phyloP scores from a whole-genome alignment of 2,888 invertebrate species.

The Eilema caniola region DNA sequence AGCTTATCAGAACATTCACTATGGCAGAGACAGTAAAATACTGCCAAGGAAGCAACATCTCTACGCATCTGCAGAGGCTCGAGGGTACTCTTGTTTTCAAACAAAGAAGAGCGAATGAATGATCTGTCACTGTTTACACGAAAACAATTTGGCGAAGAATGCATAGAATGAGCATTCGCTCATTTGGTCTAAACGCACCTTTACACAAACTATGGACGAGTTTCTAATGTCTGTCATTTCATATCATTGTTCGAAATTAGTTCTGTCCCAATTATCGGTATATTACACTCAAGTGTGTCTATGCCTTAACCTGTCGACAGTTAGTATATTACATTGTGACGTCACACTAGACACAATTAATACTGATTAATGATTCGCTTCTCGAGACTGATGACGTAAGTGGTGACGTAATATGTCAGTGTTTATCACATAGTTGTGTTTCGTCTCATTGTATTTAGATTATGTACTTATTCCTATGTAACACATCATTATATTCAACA shows the following conservation, averaged over 20 bases:
- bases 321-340: conserved; percentile 24
- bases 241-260: conserved; percentile 3
- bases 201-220: background rate
- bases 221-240: background rate
- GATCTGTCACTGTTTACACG: no score
- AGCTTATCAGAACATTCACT: no score
- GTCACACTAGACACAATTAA: conserved; percentile 36
- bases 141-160: no score
- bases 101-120: no score
- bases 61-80: no score
- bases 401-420: conserved; percentile 41
- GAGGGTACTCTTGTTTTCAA: no score
- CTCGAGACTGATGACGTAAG: conserved; percentile 41
- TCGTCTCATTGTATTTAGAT: conserved; percentile 38
- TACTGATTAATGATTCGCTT: conserved; percentile 42
- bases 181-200: no score
- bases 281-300: background rate
- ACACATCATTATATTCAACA: background rate
- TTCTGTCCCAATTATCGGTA: background rate
- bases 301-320: conserved; percentile 30
- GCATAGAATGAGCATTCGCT: no score
- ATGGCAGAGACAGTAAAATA: no score
- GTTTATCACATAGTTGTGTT: conserved; percentile 38
- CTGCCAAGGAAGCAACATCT: no score
- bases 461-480: background rate